Evolutionary conservation across 1,140 invertebrate species (phyloP).

Genomic region (Argopecten irradians): DNA sequence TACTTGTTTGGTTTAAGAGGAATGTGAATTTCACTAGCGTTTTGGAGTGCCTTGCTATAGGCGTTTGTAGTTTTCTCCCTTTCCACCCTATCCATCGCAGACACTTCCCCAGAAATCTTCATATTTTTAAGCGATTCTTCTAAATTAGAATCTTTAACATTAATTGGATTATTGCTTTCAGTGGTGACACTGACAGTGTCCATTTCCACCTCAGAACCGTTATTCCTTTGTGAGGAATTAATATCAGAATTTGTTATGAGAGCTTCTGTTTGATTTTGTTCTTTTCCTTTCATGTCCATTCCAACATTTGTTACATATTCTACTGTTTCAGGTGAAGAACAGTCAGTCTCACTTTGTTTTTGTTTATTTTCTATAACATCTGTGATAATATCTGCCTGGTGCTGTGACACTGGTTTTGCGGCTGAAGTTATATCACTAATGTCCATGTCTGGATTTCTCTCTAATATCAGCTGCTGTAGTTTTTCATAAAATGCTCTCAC

Average conservation of each 20-base stretch:
- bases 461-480: slow-evolving; percentile 31
- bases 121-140: neutral
- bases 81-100: neutral
- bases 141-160: neutral
- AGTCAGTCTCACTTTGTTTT: neutral
- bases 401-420: neutral
- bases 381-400: neutral
- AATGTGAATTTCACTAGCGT: neutral
- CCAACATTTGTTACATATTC: neutral
- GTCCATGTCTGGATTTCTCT: slow-evolving; percentile 20
- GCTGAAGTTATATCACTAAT: neutral
- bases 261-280: neutral
- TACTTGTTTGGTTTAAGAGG: slow-evolving; percentile 44
- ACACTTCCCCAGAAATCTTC: neutral
- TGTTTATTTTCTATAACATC: neutral
- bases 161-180: neutral
- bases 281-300: neutral
- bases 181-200: neutral
- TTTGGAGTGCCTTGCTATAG: neutral
- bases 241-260: neutral
- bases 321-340: neutral
- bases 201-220: neutral
- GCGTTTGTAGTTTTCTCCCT: slow-evolving; percentile 16
- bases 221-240: neutral
- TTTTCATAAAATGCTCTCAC: slow-evolving; percentile 37